Evolutionary conservation across 2,888 invertebrate species (phyloP).

Genomic region (Lathronympha strigana): DNA sequence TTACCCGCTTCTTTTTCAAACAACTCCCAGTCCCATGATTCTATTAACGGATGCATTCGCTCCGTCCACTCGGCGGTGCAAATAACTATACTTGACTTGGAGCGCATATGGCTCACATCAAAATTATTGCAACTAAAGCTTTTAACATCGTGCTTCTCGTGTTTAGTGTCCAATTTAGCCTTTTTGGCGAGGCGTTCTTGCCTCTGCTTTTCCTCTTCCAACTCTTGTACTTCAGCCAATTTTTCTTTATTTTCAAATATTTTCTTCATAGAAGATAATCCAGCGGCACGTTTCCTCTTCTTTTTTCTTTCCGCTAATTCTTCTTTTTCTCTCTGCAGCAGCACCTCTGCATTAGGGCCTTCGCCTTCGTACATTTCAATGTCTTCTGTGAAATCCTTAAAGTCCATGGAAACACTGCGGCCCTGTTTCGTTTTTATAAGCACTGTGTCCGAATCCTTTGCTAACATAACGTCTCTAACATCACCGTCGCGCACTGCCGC

Average conservation of each 20-base stretch:
- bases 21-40: slow-evolving; percentile 86
- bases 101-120: slow-evolving; percentile 78
- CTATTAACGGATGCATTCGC: slow-evolving; percentile 85
- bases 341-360: slow-evolving; percentile 87
- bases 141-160: slow-evolving; percentile 79
- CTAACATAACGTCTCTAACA: slow-evolving; percentile 90
- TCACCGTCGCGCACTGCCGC: slow-evolving; percentile 91
- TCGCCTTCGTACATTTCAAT: slow-evolving; percentile 88
- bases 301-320: slow-evolving; percentile 82
- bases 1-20: slow-evolving; percentile 85
- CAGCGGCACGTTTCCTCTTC: slow-evolving; percentile 86
- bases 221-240: slow-evolving; percentile 85
- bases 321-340: slow-evolving; percentile 84
- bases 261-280: slow-evolving; percentile 86
- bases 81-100: slow-evolving; percentile 79
- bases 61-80: slow-evolving; percentile 85
- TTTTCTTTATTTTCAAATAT: slow-evolving; percentile 91
- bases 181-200: slow-evolving; percentile 70
- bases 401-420: slow-evolving; percentile 89
- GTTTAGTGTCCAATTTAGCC: slow-evolving; percentile 70
- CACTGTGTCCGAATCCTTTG: slow-evolving; percentile 90
- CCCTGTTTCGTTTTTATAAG: slow-evolving; percentile 89
- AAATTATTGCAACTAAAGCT: slow-evolving; percentile 77
- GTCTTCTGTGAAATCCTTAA: slow-evolving; percentile 84
- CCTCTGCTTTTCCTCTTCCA: slow-evolving; percentile 82